Conservation (phyloP, 2,797 vertebrate genomes). For the Setipinna tenuifilis region DNA sequence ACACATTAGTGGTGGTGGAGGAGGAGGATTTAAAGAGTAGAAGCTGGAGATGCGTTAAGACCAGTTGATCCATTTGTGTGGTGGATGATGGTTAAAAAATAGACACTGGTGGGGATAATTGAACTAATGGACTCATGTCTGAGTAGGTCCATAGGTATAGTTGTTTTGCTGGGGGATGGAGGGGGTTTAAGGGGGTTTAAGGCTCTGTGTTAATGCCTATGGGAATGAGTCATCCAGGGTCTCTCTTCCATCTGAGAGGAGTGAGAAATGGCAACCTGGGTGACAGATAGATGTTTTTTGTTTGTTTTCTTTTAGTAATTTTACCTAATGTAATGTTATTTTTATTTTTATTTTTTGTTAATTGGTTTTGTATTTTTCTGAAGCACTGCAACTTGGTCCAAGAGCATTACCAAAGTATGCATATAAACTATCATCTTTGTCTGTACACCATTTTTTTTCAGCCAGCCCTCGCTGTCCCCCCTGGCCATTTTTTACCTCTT, state of each 20-base stretch:
- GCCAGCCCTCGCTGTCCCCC: no score
- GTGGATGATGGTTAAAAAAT: not conserved
- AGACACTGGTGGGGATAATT: not conserved
- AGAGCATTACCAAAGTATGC: no score
- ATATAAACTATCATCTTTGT: no score
- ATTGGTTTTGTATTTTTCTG: no score
- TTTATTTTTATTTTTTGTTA: no score
- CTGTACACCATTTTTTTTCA: no score
- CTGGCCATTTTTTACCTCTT: no score
- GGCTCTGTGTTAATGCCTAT: not conserved
- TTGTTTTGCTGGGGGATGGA: not conserved
- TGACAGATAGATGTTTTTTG: no score
- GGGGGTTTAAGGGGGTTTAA: not conserved
- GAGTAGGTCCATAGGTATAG: not conserved
- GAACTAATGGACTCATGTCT: not conserved
- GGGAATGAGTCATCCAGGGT: not conserved
- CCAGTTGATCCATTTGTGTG: not conserved
- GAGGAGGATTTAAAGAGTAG: not conserved
- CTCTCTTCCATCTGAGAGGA: not conserved
- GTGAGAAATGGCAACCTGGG: not conserved
- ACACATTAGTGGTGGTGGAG: not conserved
- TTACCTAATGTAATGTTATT: no score
- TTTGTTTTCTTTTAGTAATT: no score
- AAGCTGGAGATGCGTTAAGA: not conserved
- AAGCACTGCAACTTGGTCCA: no score